phyloP scores from a whole-genome alignment of 2,113 vertebrate genomes.

The Zosterops borbonicus region DNA sequence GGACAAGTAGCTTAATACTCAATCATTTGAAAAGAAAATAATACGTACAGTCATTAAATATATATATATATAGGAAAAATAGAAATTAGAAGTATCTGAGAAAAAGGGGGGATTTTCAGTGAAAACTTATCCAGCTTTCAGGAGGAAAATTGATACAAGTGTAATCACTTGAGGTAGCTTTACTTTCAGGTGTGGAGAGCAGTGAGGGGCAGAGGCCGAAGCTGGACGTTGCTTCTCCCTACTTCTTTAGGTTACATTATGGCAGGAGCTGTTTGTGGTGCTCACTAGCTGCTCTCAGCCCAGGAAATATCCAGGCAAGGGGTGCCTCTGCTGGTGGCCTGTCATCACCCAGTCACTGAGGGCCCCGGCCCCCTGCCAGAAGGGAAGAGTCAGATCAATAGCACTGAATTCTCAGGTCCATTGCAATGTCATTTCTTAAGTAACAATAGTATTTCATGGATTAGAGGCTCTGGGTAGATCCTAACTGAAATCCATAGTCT shows the following conservation, averaged over 20 bases:
- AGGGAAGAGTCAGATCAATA: background rate
- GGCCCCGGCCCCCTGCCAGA: background rate
- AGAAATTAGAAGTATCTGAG: background rate
- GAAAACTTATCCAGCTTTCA: background rate
- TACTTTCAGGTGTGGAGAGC: background rate
- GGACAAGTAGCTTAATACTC: background rate
- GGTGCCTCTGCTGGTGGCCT: background rate
- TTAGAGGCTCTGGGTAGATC: background rate
- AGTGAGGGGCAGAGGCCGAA: background rate
- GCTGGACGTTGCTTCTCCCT: background rate
- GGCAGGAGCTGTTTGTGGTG: background rate
- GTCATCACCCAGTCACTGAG: background rate
- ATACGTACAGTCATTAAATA: background rate
- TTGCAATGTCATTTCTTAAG: background rate
- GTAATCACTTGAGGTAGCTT: background rate
- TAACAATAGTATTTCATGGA: background rate
- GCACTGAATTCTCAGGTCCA: background rate
- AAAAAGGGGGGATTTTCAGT: background rate
- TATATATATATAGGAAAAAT: background rate
- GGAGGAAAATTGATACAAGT: background rate
- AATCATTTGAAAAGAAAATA: background rate
- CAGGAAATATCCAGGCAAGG: background rate
- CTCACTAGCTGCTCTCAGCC: background rate
- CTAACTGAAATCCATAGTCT: background rate
- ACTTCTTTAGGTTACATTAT: background rate